phyloP scores from a whole-genome alignment of 2,113 vertebrate genomes.

The Leucoraja erinaceus region DNA sequence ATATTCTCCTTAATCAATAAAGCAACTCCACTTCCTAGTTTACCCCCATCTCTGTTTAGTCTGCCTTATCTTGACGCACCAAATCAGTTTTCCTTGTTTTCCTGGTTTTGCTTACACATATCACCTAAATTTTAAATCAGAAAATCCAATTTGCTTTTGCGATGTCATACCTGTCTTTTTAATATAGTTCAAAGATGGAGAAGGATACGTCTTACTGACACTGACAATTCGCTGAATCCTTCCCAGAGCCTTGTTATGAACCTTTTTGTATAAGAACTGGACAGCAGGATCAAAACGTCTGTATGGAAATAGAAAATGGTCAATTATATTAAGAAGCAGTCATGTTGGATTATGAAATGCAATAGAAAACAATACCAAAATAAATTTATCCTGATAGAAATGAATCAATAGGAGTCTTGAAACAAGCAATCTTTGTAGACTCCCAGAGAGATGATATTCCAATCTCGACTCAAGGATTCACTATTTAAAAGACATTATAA shows the following conservation, averaged over 20 bases:
- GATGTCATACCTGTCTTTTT: conserved; percentile 43
- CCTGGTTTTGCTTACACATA: neutral
- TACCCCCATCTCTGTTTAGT: no score
- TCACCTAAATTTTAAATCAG: neutral
- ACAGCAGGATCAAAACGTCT: conserved; percentile 50
- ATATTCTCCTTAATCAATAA: no score
- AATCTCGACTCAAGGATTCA: neutral
- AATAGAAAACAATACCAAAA: neutral
- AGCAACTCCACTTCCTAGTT: no score
- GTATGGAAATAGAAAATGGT: neutral
- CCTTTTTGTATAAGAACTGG: conserved; percentile 47
- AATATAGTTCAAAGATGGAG: conserved; percentile 40
- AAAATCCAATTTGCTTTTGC: neutral
- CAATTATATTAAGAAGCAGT: neutral
- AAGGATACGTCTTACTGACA: conserved; percentile 40
- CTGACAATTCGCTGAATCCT: conserved; percentile 45
- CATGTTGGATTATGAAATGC: neutral
- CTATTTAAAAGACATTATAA: neutral
- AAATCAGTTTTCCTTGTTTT: neutral
- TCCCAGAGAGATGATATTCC: neutral
- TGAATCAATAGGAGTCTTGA: neutral
- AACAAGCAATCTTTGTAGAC: no score
- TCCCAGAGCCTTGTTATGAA: conserved; percentile 39
- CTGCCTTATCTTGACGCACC: neutral
- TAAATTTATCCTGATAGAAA: neutral